A percentile compares a stretch with the other conserved stretches of the same genome.
phyloP scores from a whole-genome alignment of 2,113 vertebrate species.

The Vulpes ferrilata region DNA sequence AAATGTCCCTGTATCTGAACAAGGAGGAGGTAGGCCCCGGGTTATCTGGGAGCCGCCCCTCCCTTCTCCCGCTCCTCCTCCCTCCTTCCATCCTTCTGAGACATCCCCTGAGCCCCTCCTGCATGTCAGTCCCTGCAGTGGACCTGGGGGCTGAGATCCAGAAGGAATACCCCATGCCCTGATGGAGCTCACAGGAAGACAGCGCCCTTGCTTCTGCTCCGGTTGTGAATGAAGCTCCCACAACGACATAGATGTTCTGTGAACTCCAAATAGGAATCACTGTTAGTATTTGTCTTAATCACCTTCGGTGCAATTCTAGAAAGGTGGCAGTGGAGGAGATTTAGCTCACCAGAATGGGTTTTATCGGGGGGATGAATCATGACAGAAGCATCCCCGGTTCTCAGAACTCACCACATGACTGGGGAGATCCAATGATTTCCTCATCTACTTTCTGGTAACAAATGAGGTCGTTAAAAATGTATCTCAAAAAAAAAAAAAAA shows the following conservation, averaged over 20 bases:
- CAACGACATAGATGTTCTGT: fast-evolving
- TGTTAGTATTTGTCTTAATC: fast-evolving
- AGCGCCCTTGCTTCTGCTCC: background rate
- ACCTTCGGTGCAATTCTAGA: background rate
- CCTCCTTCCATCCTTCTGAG: background rate
- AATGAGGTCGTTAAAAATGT: background rate
- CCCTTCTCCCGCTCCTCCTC: no score
- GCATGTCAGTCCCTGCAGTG: background rate
- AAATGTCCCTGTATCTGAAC: background rate
- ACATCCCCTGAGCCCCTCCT: fast-evolving
- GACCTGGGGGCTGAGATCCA: background rate
- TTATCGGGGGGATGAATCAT: fast-evolving
- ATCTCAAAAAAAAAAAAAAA: background rate
- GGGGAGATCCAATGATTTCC: background rate
- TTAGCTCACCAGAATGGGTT: background rate
- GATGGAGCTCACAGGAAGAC: background rate
- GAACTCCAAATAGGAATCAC: fast-evolving
- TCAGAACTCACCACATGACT: fast-evolving
- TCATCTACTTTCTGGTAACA: background rate
- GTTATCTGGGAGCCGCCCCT: background rate
- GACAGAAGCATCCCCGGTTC: background rate
- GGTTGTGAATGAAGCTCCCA: background rate
- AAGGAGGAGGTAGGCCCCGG: background rate
- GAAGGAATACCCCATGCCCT: background rate
- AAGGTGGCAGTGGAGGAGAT: fast-evolving